Percentiles rank a stretch among this genome's conserved stretches.
Evolutionary conservation across 2,888 invertebrate species (phyloP).

Genomic region (Eilema griseolum): DNA sequence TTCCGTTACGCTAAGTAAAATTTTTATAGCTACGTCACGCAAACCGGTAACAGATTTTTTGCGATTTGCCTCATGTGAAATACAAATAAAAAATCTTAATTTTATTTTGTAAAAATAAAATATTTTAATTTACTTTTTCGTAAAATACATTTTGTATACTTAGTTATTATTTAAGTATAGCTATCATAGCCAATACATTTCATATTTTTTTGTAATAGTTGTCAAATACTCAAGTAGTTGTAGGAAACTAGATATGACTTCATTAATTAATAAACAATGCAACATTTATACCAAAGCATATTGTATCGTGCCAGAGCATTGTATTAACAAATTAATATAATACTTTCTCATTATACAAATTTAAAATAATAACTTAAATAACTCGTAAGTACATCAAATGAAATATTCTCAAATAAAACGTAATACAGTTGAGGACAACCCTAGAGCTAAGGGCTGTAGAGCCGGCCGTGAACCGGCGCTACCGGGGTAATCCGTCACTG

Average conservation of each 20-base stretch:
- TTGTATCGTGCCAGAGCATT: background rate
- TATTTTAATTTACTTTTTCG: no score
- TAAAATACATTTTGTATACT: no score
- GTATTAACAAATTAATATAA: background rate
- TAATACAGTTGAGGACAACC: constrained; percentile 28
- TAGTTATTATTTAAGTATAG: no score
- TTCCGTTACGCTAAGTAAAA: no score
- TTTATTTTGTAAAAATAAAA: no score
- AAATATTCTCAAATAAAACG: background rate
- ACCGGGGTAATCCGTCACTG: constrained; percentile 79
- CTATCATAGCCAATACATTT: no score
- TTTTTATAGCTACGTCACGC: no score
- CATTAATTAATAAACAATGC: background rate
- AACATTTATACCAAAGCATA: background rate
- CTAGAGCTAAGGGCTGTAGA: constrained; percentile 53
- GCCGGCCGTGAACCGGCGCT: constrained; percentile 70
- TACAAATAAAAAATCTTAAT: no score
- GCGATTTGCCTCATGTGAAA: no score
- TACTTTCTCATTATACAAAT: background rate
- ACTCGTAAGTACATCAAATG: background rate
- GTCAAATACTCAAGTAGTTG: no score
- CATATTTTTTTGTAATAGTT: no score
- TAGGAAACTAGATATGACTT: background rate
- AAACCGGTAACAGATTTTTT: no score
- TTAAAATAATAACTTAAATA: background rate